phyloP scores from a whole-genome alignment of 2,888 invertebrate genomes.

The Macrosiphum euphorbiae region DNA sequence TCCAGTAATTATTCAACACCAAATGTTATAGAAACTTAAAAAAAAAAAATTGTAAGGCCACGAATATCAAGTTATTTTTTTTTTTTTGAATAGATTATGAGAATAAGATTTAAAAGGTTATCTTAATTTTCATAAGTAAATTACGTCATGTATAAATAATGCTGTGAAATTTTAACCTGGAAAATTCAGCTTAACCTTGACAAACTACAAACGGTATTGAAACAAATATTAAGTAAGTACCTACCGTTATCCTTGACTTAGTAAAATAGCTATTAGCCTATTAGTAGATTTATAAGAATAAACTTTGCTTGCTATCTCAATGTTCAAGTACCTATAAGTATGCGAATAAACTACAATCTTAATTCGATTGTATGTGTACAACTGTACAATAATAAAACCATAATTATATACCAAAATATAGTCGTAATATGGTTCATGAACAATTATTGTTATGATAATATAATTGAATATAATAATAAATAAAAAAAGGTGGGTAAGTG shows the following conservation, averaged over 20 bases:
- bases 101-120: not conserved
- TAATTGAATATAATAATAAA: not conserved
- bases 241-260: not conserved
- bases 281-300: not conserved
- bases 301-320: not conserved
- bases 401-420: not conserved
- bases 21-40: not conserved
- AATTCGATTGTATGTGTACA: not conserved
- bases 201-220: not conserved
- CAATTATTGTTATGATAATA: not conserved
- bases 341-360: not conserved
- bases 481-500: too few species aligned
- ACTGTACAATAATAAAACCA: not conserved
- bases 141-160: not conserved
- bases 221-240: not conserved
- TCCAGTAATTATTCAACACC: too few species aligned
- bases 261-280: not conserved
- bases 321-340: not conserved
- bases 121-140: not conserved
- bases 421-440: not conserved
- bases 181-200: not conserved
- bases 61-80: not conserved
- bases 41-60: not conserved
- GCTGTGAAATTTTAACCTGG: not conserved
- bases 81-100: not conserved